Evolutionary conservation across 1,140 invertebrate species (phyloP), one percentile per base, ranked within the genome.

Genomic region (Danaus plexippus): DNA sequence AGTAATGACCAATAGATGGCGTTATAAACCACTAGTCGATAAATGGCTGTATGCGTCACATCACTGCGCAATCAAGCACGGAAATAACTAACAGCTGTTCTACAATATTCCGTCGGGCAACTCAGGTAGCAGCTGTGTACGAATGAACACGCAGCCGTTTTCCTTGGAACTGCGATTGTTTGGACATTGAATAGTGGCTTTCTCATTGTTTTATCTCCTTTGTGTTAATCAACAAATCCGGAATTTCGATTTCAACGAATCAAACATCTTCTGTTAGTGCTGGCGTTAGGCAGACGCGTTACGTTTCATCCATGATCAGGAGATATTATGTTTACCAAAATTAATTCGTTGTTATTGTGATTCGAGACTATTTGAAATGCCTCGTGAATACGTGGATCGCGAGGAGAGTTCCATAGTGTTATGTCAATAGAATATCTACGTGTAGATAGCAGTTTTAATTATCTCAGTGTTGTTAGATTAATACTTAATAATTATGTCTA

Each of bases 21-120:
- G 49, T 42, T 54, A 47, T 32, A 18, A 54, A 8, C 9, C 67
- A 65, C 58, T 66, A 73, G 77, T 85, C 77, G 67, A 85, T 82
- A 83, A 63, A 73, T 73, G 69, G 72, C 63, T 63, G 73, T 60
- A 69, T 83, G 76, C 81, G 81, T 83, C 80, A 83, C 67, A 54
- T 64, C 73, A 68, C 78, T 83, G 80, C 80, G 80, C 80, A 86
- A 83, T 82, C 80, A 75, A 79, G 79, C 75, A 81, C 83, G 73
- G 80, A 87, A 85, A 83, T 84, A 87, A 77, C 75, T 80, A 82
- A 87, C 85, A 85, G 85, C 85, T 87, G 83, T 87, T 87, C 80
- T 76, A 84, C 75, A 87, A 84, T 87, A 82, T 87, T 87, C 81
- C 76, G 65, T 80, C 75, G 75, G 80, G 79, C 80, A 82, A 84